phyloP scores from a whole-genome alignment of 2,113 vertebrate genomes.

The Nanger granti region DNA sequence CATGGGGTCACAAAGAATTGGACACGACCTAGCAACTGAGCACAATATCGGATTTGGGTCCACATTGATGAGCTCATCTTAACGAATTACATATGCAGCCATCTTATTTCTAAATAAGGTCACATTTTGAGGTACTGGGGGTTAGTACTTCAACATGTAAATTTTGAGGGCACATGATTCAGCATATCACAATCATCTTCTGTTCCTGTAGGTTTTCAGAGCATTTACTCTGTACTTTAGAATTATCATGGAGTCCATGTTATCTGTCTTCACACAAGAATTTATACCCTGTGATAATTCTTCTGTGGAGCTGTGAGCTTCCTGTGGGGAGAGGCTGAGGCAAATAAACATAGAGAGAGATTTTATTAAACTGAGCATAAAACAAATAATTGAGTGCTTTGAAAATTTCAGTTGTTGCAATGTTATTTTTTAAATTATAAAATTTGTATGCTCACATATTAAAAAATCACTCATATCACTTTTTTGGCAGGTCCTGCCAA shows the following conservation, averaged over 20 bases:
- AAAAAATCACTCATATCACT: neutral
- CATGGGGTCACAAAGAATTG: neutral
- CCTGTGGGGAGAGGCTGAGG: neutral
- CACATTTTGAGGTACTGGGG: neutral
- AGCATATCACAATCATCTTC: neutral
- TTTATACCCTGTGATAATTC: neutral
- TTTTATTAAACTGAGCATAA: neutral
- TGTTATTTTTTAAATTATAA: neutral
- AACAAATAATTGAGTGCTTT: neutral
- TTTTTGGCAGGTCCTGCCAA: neutral
- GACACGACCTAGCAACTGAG: neutral
- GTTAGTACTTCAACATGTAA: neutral
- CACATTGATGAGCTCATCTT: neutral
- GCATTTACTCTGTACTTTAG: neutral
- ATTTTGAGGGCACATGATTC: neutral
- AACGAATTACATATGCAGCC: neutral
- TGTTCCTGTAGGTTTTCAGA: neutral
- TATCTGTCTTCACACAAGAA: neutral
- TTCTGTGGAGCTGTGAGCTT: neutral
- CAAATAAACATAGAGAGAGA: neutral
- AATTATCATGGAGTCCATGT: neutral
- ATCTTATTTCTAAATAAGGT: neutral
- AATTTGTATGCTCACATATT: neutral
- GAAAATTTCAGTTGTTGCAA: neutral
- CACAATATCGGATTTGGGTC: neutral